Base-by-base conservation (phyloP, 1,140 invertebrate species). In the Zaprionus ornatus region DNA sequence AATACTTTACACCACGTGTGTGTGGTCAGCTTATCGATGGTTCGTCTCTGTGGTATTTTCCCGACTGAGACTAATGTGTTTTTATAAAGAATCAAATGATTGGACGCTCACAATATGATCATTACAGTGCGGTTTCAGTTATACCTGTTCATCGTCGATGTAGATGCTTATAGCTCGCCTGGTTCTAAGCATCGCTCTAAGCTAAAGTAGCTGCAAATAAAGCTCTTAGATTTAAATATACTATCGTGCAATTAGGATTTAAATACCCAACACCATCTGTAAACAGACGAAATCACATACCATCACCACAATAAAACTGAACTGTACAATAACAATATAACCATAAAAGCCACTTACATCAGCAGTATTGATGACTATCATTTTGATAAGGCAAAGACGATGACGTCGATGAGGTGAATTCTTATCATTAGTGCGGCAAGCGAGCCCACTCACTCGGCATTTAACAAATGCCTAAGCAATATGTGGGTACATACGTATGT, bases 301-400 rank as follows among this genome's bases (percentile, higher is more conserved):
- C 63, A 54, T 25, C 40, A 74, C 27, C 62, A 37, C 12, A n/a
- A 52, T 35, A n/a, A 12, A 56, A 42, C 9, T 32, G 21, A 29
- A 54, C 19, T 37, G 32, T 37, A 62, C 37, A 50, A 57, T 60
- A 60, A 35, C 15, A 74, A 50, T 12, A 35, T 21, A n/a, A 25
- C 25, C 29, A 60, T 55, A 59, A 78, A 68, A 25, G 32, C 45
- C 77, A 87, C 84, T 87, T 87, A 87, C 84, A 70, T 87, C 84
- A 50, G 65, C 79, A 42, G 84, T 82, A 80, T 87, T 87, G 85
- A 87, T 87, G 74, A 87, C 84, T 80, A 87, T 87, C 84, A 87
- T 87, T 74, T 78, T 76, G 74, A 88, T 77, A 65, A 52, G 29
- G 68, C 59, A 76, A 62, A 60, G 45, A 72, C 57, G 74, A 63